phyloP scores from a whole-genome alignment of 2,113 vertebrate genomes.

The Nibea albiflora region DNA sequence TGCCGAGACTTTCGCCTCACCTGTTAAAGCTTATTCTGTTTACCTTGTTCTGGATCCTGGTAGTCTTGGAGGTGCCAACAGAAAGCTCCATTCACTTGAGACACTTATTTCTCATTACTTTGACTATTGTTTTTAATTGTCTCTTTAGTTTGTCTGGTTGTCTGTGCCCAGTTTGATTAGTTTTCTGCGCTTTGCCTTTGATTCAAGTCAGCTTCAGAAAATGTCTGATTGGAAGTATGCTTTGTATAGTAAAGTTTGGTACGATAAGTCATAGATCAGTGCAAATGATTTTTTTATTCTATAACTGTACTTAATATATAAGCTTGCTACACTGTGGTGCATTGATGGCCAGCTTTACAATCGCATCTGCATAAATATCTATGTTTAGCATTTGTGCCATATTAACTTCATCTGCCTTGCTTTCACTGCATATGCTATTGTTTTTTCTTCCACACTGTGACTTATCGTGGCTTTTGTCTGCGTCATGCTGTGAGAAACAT shows the following conservation, averaged over 20 bases:
- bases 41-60: not conserved
- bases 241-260: not conserved
- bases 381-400: not conserved
- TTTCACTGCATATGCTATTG: not conserved
- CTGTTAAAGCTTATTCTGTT: not conserved
- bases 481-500: slow-evolving; percentile 21
- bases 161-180: not conserved
- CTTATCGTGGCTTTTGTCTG: slow-evolving; percentile 10
- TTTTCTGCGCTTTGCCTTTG: not conserved
- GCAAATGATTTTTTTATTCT: not conserved
- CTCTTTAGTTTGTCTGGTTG: not conserved
- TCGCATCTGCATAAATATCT: not conserved
- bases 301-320: no score
- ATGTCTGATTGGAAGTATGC: not conserved
- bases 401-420: not conserved
- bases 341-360: not conserved
- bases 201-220: not conserved
- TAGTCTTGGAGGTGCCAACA: not conserved
- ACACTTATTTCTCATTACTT: not conserved
- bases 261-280: not conserved
- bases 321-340: not conserved
- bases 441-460: not conserved
- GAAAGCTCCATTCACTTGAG: not conserved
- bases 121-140: no score
- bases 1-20: slow-evolving; percentile 1